A percentile compares a stretch with the other conserved stretches of the same genome.
Conservation (phyloP, 2,888 invertebrate species). For the Halictus ligatus region DNA sequence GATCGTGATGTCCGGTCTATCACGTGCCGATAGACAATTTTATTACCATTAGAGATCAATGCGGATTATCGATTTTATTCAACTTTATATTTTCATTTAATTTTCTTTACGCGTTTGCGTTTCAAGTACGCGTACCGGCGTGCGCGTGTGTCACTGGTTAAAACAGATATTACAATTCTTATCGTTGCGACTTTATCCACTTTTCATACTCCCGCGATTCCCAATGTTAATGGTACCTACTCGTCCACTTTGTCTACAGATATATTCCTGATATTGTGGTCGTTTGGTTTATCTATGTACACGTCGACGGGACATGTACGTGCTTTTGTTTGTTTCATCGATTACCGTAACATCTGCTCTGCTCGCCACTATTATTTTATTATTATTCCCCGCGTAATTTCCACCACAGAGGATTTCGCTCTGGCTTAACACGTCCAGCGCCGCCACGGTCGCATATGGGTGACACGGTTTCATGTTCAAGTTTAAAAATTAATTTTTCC, state of each 20-base stretch:
- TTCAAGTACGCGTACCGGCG: too few species aligned
- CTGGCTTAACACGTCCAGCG: not conserved
- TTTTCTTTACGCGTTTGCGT: too few species aligned
- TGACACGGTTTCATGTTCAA: not conserved
- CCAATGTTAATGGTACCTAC: not conserved
- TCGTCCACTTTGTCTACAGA: not conserved
- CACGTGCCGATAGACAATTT: not conserved
- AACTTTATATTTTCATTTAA: too few species aligned
- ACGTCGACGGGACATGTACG: not conserved
- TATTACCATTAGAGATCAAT: not conserved
- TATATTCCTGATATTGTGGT: not conserved
- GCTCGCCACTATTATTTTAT: not conserved
- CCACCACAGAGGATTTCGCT: not conserved
- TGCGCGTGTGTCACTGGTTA: not conserved
- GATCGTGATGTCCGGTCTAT: not conserved
- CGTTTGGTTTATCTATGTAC: not conserved
- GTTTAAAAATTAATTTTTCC: not conserved
- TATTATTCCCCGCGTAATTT: not conserved
- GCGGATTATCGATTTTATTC: too few species aligned
- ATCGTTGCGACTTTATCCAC: not conserved
- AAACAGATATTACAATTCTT: not conserved
- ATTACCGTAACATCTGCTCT: conserved; percentile 4
- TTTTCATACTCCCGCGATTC: not conserved
- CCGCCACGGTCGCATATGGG: not conserved
- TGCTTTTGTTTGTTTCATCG: not conserved